Base-by-base conservation (phyloP, 2,888 invertebrate species). In the Glyphotaelius pellucidus region DNA sequence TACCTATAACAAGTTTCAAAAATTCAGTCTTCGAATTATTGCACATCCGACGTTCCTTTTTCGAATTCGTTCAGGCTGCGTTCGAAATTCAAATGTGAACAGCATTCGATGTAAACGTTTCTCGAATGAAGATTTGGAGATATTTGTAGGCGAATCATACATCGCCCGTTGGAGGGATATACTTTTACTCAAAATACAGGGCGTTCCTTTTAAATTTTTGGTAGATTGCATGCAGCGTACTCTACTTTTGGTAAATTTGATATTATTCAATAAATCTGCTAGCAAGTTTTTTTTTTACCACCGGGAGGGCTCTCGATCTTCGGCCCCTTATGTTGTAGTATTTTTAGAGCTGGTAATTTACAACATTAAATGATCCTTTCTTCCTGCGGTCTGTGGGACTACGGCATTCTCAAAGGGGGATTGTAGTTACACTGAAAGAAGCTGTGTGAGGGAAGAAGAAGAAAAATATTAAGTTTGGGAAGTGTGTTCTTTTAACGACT, bases 11-110 rank as follows among this genome's bases (percentile, higher is more conserved):
- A 86, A 38, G 42, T 86, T 86, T 42, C 35, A 47, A 30, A 86
- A 38, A 86, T 47, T 86, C 15, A 2, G 15, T 31, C 19, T 42
- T 86, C 85, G 5, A 25, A 67, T 67, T 42, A 38, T 86, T 86
- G 85, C 85, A 52, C 88, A 31, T 67, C 31, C 35, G 31, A 79
- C 30, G 88, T 67, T 31, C 85, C 85, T 85, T 67, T 67, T 67
- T 67, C 88, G 32, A 42, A 67, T 67, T 86, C 30, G 31, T 31
- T 32, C 83, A 35, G 88, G 30, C 52, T 25, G 42, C 85, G 85
- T 35, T 85, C 88, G 32, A 88, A 88, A 32, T 88, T 88, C 88
- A 88, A 88, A 88, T 52, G 47, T 88, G 67, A 88, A 79, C 88
- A 31, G 79, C 88, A 88, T 88, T 88, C 88, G 79, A 67, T 19